Evolutionary conservation across 2,113 vertebrate species (phyloP).

Genomic region (Pteronura brasiliensis): DNA sequence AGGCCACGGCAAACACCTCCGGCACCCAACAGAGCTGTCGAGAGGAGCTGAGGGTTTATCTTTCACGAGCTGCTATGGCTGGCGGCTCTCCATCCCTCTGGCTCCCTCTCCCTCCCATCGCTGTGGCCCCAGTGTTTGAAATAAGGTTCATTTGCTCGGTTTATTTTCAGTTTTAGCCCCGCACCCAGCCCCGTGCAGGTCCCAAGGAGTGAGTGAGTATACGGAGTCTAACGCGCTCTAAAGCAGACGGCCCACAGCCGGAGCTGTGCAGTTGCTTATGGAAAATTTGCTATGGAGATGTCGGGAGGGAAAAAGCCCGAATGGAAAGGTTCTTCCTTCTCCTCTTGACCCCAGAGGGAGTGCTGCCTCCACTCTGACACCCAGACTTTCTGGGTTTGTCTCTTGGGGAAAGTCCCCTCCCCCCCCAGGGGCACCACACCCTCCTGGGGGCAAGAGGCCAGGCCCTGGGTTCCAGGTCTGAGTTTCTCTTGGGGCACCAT

Average conservation of each 20-base stretch:
- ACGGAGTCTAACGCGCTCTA: fast-evolving
- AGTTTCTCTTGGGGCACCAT: not conserved
- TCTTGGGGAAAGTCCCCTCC: not conserved
- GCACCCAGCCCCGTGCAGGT: too few species aligned
- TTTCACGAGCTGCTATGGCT: fast-evolving
- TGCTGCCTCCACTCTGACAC: not conserved
- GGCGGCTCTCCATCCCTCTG: too few species aligned
- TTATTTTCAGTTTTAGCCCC: not conserved
- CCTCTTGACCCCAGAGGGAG: not conserved
- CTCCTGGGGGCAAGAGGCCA: not conserved
- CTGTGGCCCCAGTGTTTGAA: not conserved
- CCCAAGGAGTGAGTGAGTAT: not conserved
- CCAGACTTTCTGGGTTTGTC: not conserved
- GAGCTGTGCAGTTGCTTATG: too few species aligned
- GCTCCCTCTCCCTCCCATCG: not conserved
- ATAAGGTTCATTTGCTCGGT: not conserved
- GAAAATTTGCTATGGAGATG: not conserved
- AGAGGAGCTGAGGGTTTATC: not conserved
- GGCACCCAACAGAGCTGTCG: fast-evolving
- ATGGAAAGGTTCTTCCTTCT: not conserved
- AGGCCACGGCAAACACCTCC: fast-evolving
- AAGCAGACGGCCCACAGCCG: fast-evolving
- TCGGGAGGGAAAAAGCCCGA: not conserved
- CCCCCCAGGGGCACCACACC: not conserved
- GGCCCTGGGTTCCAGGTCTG: not conserved